Evolutionary conservation across 2,797 vertebrate genomes (phyloP).

Genomic region (Neoniphon sammara): DNA sequence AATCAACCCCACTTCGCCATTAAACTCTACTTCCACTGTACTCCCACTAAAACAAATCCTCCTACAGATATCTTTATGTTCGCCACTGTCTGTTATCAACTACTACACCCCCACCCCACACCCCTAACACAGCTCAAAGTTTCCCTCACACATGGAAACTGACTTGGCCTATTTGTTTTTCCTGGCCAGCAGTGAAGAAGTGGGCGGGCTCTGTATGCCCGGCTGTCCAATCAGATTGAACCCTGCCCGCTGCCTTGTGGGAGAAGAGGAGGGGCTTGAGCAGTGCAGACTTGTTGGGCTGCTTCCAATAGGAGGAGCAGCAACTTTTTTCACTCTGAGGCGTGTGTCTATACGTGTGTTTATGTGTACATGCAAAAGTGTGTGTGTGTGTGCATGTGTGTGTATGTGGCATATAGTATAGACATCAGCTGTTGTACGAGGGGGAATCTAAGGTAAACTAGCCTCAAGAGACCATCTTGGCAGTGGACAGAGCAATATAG

Average conservation of each 20-base stretch:
- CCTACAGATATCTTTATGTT: not conserved
- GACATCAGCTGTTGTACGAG: slow-evolving; percentile 35
- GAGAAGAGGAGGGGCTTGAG: slow-evolving; percentile 60
- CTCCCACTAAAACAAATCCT: not conserved
- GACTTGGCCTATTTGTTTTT: slow-evolving; percentile 63
- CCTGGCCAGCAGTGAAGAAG: slow-evolving; percentile 54
- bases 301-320: slow-evolving; percentile 70
- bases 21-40: not conserved
- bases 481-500: slow-evolving; percentile 39
- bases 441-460: slow-evolving; percentile 57
- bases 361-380: slow-evolving; percentile 28
- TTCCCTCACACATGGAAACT: slow-evolving; percentile 49
- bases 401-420: slow-evolving; percentile 47
- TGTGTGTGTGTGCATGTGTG: slow-evolving; percentile 27
- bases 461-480: slow-evolving; percentile 42
- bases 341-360: slow-evolving; percentile 43
- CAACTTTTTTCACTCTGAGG: slow-evolving; percentile 61
- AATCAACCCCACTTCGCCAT: slow-evolving; percentile 8
- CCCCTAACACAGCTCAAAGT: slow-evolving; percentile 44
- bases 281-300: slow-evolving; percentile 55
- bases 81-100: slow-evolving; percentile 24
- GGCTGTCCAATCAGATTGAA: slow-evolving; percentile 69
- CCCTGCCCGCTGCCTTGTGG: slow-evolving; percentile 52
- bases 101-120: slow-evolving; percentile 15
- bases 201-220: slow-evolving; percentile 47